A percentile compares a stretch with the other conserved stretches of the same genome.
Evolutionary conservation across 2,797 vertebrate genomes (phyloP).

Genomic region (Siniperca scherzeri): DNA sequence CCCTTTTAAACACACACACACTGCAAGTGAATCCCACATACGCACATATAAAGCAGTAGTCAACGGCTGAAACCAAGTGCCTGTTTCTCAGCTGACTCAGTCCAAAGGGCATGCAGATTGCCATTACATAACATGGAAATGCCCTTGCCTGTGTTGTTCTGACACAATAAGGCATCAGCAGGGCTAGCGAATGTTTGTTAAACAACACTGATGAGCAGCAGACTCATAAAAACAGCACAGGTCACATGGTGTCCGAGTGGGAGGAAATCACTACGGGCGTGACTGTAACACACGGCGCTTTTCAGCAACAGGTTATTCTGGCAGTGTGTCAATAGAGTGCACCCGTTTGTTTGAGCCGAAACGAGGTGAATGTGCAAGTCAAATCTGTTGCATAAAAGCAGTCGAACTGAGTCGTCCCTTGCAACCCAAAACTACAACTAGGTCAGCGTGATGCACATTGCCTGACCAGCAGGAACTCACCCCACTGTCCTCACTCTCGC

Average conservation of each 20-base stretch:
- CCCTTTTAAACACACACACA: slow-evolving; percentile 40
- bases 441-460: slow-evolving; percentile 35
- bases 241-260: slow-evolving; percentile 43
- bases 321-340: slow-evolving; percentile 40
- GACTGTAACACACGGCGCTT: background rate
- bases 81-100: slow-evolving; percentile 63
- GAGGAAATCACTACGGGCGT: background rate
- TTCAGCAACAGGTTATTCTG: slow-evolving; percentile 57
- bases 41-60: slow-evolving; percentile 45
- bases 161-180: slow-evolving; percentile 71
- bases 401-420: background rate
- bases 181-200: slow-evolving; percentile 70
- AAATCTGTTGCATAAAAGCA: slow-evolving; percentile 7
- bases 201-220: slow-evolving; percentile 57
- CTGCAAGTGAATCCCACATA: slow-evolving; percentile 24
- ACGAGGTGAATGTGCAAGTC: background rate
- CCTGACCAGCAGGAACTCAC: slow-evolving; percentile 41
- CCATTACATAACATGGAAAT: slow-evolving; percentile 76
- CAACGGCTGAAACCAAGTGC: slow-evolving; percentile 50
- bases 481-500: slow-evolving; percentile 12
- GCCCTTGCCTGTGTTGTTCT: slow-evolving; percentile 47
- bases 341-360: background rate
- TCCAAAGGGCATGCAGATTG: slow-evolving; percentile 73
- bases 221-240: slow-evolving; percentile 22
- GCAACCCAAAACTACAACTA: slow-evolving; percentile 25